Evolutionary conservation across 2,113 vertebrate species (phyloP), one percentile per base, ranked within the genome.

Genomic region (Pseudorhombus dupliciocellatus): DNA sequence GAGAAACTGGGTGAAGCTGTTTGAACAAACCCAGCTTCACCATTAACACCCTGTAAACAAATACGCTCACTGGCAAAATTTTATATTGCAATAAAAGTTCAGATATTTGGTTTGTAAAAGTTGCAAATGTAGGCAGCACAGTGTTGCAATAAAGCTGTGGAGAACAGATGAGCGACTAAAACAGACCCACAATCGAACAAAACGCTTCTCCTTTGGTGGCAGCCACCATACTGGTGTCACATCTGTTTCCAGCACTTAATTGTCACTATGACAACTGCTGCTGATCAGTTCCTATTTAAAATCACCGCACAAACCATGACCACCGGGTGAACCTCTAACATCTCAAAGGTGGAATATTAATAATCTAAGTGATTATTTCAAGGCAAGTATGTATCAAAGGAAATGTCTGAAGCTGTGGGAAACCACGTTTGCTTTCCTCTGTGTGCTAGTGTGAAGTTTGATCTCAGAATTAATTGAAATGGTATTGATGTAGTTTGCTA

Each of bases 261-360:
- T 1, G 58, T 51, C 50, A 20, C 4, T 8, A 40, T 14, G 1
- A 40, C 21, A 2, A 63, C 42, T 46, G 59, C 26, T 12, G 22
- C 37, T 21, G 1, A 54, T 37, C 31, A 21, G 18, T 48, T n/a
- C 20, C 46, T 21, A 48, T 2, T 18, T 44, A 18, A 51, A 67
- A 15, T 4, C 52, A 66, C 28, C 55, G 31, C 22, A 12, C 21
- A 81, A 79, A 74, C 54, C n/a, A 52, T 16, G 1, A 34, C n/a
- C n/a, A n/a, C n/a, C n/a, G n/a, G n/a, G 10, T 48, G 20, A 66
- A 70, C 7, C 20, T 24, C 77, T 70, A 81, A 72, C 37, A 67
- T 57, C 48, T 34, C 51, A 21, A 57, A 25, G 31, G 42, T 70
- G 40, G n/a, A 70, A 77, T 22, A 72, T 61, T 1, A 66, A 48